Base-by-base conservation (phyloP, 2,888 invertebrate species). In the Gordius sp. region DNA sequence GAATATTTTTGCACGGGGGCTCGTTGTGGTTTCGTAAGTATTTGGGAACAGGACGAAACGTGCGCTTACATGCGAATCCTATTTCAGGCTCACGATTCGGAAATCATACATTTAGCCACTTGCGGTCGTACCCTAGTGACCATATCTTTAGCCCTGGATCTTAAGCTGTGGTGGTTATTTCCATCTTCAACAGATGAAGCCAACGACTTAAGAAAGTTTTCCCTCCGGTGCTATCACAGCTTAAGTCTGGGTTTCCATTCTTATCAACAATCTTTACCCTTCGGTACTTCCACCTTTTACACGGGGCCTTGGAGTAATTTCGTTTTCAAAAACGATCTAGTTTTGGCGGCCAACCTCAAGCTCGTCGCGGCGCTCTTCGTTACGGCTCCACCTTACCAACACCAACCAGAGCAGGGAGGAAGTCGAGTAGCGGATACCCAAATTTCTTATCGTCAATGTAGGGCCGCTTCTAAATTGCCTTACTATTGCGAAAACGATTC, bases 201-300 rank as follows among this genome's bases (percentile, higher is more conserved):
- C 4, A 4, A 20, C 4, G 16, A 8, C 4, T 4, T 18, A 4
- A 4, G 4, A 4, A n/a, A 20, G 4, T 18, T 23, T 20, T n/a
- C 47, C 23, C 8, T 4, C 20, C 8, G 47, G n/a, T 47, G 47
- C 20, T 47, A 47, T 20, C 47, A 47, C 20, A 18, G n/a, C 16
- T 20, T 47, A 8, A 47, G 4, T 23, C 8, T 47, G 23, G 47
- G 47, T 20, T 47, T 47, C 20, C 47, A 47, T 47, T 47, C 47
- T 20, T 47, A 47, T 20, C 47, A 47, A 47, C 47, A 47, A 47
- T 47, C 47, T 4, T 20, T 47, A 47, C 47, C 47, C 8, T 47
- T 47, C 20, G 47, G 47, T 20, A 23, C 16, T 8, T 47, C n/a
- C 47, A n/a, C n/a, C n/a, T 47, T n/a, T 23, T 47, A n/a, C 20